Conservation (phyloP, 2,113 vertebrate species). For the Brachyhypopomus gauderio region DNA sequence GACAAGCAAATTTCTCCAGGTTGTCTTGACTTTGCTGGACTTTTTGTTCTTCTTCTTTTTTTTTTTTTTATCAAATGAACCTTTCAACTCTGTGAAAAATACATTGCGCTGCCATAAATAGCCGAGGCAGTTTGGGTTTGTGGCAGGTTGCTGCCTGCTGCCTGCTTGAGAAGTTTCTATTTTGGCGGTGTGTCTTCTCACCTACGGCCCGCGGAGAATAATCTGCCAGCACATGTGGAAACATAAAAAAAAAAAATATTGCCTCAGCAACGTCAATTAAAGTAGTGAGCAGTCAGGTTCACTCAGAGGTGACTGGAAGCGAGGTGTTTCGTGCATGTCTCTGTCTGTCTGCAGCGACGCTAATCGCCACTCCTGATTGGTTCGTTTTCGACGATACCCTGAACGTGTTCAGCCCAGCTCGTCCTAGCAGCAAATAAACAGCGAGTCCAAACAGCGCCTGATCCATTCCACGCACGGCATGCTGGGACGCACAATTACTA, state of each 20-base stretch:
- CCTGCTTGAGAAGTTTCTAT: constrained; percentile 57
- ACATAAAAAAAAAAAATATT: constrained; percentile 44
- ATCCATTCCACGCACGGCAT: background rate
- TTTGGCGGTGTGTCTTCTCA: constrained; percentile 60
- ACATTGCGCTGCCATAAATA: constrained; percentile 39
- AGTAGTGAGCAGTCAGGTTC: constrained; percentile 49
- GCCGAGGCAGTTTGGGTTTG: constrained; percentile 42
- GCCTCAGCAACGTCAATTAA: constrained; percentile 53
- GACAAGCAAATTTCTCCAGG: constrained; percentile 28
- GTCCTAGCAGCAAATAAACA: constrained; percentile 23
- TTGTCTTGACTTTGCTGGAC: background rate
- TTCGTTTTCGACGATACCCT: constrained; percentile 35
- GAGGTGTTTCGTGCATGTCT: constrained; percentile 36
- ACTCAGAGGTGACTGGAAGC: constrained; percentile 56
- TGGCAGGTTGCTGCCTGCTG: constrained; percentile 54
- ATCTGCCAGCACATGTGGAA: constrained; percentile 57
- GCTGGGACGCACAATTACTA: background rate
- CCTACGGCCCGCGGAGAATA: constrained; percentile 52
- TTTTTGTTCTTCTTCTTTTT: background rate
- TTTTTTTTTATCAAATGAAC: constrained; percentile 40
- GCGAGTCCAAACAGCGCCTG: background rate
- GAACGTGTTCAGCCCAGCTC: constrained; percentile 17
- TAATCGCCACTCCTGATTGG: constrained; percentile 30
- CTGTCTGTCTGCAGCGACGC: constrained; percentile 18
- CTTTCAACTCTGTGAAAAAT: constrained; percentile 54